Evolutionary conservation across 2,797 vertebrate genomes (phyloP).

Genomic region (Vireo griseus): DNA sequence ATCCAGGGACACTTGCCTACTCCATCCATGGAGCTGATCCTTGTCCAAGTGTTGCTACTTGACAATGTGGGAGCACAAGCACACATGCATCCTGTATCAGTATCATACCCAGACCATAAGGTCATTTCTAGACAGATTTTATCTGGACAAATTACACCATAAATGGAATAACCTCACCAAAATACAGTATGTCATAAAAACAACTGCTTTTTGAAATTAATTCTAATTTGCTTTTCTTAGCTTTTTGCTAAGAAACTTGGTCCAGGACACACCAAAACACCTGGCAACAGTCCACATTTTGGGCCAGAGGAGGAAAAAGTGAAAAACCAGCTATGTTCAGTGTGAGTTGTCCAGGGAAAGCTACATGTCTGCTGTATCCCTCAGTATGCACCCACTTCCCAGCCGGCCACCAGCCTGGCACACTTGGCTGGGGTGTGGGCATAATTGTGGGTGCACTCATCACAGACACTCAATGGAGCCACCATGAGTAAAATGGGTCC

Average conservation of each 20-base stretch:
- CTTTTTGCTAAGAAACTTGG: background rate
- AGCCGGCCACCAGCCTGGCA: background rate
- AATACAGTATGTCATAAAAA: background rate
- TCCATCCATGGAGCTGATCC: background rate
- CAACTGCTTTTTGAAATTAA: background rate
- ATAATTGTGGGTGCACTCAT: background rate
- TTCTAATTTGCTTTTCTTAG: slow-evolving; percentile 40
- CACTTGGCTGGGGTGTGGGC: background rate
- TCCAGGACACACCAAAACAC: background rate
- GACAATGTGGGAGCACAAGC: background rate
- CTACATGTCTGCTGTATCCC: background rate
- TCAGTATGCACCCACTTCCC: background rate
- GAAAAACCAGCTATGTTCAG: background rate
- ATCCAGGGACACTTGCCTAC: background rate
- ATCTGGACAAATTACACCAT: background rate
- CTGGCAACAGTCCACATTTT: background rate
- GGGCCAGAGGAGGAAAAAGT: background rate
- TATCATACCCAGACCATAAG: slow-evolving; percentile 64
- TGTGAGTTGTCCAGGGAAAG: background rate
- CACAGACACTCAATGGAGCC: background rate
- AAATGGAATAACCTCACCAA: background rate
- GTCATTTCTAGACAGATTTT: slow-evolving; percentile 57
- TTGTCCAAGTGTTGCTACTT: background rate
- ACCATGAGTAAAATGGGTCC: background rate
- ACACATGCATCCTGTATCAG: background rate